Base-by-base conservation (phyloP, 2,888 invertebrate species). In the Troides aeacus region DNA sequence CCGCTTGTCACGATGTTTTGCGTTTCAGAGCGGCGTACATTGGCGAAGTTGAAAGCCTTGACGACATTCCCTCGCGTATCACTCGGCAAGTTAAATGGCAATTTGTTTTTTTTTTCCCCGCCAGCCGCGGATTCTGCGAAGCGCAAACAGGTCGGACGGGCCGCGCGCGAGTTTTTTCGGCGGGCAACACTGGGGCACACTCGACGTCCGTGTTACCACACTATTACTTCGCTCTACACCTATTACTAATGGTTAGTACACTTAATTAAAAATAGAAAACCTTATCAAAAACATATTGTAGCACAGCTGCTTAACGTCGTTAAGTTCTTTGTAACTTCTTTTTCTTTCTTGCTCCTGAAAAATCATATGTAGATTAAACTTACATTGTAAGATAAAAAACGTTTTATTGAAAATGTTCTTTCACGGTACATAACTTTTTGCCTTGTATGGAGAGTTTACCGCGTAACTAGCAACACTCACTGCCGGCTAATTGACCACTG, bases 151-250 rank as follows among this genome's bases (percentile, higher is more conserved):
- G 92, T 91, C 85, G 76, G 75, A 86, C 86, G 76, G 83, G 86
- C 78, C 78, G 81, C 77, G 82, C 81, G 77, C 78, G 77, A 82
- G 87, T 89, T 90, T 91, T 91, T 92, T 91, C 85, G 89, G 83
- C 81, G 79, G 77, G 82, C 79, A 80, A 81, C 83, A 78, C 81
- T 71, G 72, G 73, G 61, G 76, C 80, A 77, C 81, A 81, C 79
- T 75, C 73, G 78, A 78, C 69, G 71, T 72, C 67, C 72, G 74
- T 77, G 82, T 84, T 86, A 77, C 85, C 81, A 80, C 80, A 53
- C 75, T 79, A 72, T 73, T 73, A 72, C 69, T 39, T 42, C 15
- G 57, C 42, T 58, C 57, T 21, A 64, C 42, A 21, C 66, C 72
- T 66, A 58, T 74, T 60, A 57, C 21, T 57, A 57, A 50, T 5